Evolutionary conservation across 2,797 vertebrate genomes (phyloP).

Genomic region (Ctenopoma multispine): DNA sequence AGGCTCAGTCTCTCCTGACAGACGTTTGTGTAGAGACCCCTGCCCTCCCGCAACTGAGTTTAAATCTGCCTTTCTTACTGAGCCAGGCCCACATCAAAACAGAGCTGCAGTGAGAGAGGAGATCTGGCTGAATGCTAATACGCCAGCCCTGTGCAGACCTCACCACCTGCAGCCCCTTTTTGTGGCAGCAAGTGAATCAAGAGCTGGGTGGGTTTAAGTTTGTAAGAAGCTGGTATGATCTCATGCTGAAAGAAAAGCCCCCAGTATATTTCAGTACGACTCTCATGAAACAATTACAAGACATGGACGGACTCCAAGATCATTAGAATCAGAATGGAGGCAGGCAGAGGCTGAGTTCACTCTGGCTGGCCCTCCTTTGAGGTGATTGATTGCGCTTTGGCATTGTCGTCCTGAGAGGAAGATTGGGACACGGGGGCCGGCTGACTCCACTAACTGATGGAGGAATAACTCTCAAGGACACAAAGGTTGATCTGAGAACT

Average conservation of each 20-base stretch:
- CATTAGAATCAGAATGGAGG: constrained; percentile 70
- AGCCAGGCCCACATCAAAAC: constrained; percentile 53
- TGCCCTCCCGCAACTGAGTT: constrained; percentile 55
- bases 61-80: constrained; percentile 60
- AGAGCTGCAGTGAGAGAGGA: constrained; percentile 28
- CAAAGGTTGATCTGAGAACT: constrained; percentile 42
- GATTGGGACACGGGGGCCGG: constrained; percentile 24
- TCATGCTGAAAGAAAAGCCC: constrained; percentile 44
- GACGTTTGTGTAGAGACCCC: constrained; percentile 58
- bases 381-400: constrained; percentile 66
- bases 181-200: constrained; percentile 34
- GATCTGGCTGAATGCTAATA: constrained; percentile 60
- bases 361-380: constrained; percentile 55
- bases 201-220: constrained; percentile 14
- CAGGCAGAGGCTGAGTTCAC: constrained; percentile 51
- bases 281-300: constrained; percentile 60
- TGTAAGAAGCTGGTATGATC: constrained; percentile 32
- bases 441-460: constrained; percentile 50
- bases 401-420: constrained; percentile 36
- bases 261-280: constrained; percentile 35
- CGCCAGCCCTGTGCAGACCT: constrained; percentile 47
- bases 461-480: constrained; percentile 66
- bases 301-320: constrained; percentile 68
- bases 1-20: constrained; percentile 51
- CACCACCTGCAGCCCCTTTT: constrained; percentile 57